Conservation (phyloP, 2,797 vertebrate genomes). For the Sardinella longiceps region DNA sequence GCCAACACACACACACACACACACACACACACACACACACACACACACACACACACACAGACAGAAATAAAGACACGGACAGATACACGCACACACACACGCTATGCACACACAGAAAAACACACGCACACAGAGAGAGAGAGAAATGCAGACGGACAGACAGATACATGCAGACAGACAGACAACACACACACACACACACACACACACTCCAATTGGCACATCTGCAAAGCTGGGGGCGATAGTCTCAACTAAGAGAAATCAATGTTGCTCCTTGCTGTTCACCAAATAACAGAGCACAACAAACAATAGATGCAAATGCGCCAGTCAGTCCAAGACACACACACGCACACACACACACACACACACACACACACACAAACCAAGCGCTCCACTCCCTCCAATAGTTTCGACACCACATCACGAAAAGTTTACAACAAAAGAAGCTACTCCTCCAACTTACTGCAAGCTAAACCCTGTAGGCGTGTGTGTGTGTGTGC, state of each 20-base stretch:
- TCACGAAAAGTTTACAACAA: neutral
- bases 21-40: neutral
- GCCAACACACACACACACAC: neutral
- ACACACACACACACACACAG: constrained; percentile 6
- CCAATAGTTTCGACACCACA: neutral
- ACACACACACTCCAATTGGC: neutral
- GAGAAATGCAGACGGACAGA: neutral
- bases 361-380: too few relatives aligned
- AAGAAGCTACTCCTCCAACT: neutral
- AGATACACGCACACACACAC: neutral
- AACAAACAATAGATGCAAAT: neutral
- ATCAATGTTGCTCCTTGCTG: neutral
- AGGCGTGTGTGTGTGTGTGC: constrained; percentile 20
- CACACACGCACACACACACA: too few relatives aligned
- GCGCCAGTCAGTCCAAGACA: too few relatives aligned
- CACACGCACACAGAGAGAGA: neutral
- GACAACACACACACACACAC: neutral
- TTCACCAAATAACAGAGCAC: neutral
- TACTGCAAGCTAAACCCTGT: neutral
- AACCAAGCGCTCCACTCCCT: neutral
- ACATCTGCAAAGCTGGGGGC: neutral
- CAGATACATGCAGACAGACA: neutral
- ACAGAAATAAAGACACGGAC: too few relatives aligned
- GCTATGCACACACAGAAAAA: too few relatives aligned
- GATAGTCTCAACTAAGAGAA: neutral